Evolutionary conservation across 1,140 invertebrate species (phyloP).

Genomic region (Apocrypta bakeri): DNA sequence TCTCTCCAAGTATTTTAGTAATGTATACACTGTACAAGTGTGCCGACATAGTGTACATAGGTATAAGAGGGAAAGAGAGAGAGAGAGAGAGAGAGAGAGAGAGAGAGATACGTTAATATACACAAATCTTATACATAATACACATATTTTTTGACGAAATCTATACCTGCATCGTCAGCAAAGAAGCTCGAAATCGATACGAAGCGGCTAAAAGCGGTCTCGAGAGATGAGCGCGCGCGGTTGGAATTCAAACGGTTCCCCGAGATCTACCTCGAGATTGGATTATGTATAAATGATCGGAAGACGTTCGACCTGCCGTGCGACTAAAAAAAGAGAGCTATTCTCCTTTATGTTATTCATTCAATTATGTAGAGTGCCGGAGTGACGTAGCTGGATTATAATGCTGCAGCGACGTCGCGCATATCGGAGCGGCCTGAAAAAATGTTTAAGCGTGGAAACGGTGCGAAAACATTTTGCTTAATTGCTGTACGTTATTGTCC

Average conservation of each 20-base stretch:
- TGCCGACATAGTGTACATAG: too few species aligned
- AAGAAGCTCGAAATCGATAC: slow-evolving; percentile 30
- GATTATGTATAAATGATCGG: slow-evolving; percentile 50
- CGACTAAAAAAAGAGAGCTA: neutral
- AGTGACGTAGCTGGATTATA: too few species aligned
- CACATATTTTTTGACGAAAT: neutral
- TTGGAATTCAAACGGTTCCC: slow-evolving; percentile 46
- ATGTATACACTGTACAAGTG: too few species aligned
- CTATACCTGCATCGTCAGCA: neutral
- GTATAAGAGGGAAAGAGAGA: too few species aligned
- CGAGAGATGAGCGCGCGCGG: neutral
- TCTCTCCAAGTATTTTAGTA: neutral
- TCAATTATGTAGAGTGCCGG: slow-evolving; percentile 44
- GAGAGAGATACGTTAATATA: too few species aligned
- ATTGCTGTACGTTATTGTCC: too few species aligned
- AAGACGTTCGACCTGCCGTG: slow-evolving; percentile 30
- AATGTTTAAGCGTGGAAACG: too few species aligned
- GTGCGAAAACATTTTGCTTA: too few species aligned
- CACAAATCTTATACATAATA: too few species aligned
- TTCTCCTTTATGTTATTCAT: slow-evolving; percentile 33
- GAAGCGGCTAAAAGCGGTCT: slow-evolving; percentile 13
- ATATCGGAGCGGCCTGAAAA: too few species aligned
- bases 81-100: too few species aligned
- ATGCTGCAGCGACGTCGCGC: too few species aligned
- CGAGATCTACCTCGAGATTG: slow-evolving; percentile 42